Percentiles rank a stretch among this genome's conserved stretches.
These are phyloP conservation scores for Poeciliopsis gracilis DNA, from an alignment of 2,797 vertebrate genomes.

Conservation along the genomic window DNA sequence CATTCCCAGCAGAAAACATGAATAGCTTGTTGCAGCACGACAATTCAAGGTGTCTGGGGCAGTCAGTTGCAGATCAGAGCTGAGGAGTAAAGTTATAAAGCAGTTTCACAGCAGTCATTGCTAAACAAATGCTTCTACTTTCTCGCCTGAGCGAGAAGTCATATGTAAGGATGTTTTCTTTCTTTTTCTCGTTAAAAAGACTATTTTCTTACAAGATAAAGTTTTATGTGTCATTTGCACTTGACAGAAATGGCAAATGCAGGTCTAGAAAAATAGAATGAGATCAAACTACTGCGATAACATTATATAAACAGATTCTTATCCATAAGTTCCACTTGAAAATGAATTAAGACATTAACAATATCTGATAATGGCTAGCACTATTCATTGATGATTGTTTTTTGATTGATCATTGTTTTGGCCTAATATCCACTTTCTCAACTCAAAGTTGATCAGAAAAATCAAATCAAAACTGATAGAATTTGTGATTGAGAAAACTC, in stretches of 20 bases:
- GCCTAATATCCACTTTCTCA: background rate
- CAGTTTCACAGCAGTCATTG: slow-evolving; percentile 18
- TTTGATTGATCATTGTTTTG: background rate
- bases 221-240: no score
- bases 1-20: slow-evolving; percentile 58
- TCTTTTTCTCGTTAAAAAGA: background rate
- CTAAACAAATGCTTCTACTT: slow-evolving; percentile 23
- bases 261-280: background rate
- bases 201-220: no score
- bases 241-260: background rate
- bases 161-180: background rate
- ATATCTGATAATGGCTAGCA: background rate
- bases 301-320: background rate
- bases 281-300: background rate
- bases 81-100: slow-evolving; percentile 62
- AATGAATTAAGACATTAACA: background rate
- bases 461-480: background rate
- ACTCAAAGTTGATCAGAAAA: background rate
- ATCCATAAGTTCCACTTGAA: background rate
- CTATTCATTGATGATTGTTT: background rate
- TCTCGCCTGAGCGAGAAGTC: background rate
- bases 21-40: slow-evolving; percentile 59
- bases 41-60: slow-evolving; percentile 53
- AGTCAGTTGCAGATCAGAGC: slow-evolving; percentile 61
- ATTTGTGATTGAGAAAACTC: background rate